Evolutionary conservation across 2,113 vertebrate genomes (phyloP), one percentile per base, ranked within the genome.

Genomic region (Rhea americana): DNA sequence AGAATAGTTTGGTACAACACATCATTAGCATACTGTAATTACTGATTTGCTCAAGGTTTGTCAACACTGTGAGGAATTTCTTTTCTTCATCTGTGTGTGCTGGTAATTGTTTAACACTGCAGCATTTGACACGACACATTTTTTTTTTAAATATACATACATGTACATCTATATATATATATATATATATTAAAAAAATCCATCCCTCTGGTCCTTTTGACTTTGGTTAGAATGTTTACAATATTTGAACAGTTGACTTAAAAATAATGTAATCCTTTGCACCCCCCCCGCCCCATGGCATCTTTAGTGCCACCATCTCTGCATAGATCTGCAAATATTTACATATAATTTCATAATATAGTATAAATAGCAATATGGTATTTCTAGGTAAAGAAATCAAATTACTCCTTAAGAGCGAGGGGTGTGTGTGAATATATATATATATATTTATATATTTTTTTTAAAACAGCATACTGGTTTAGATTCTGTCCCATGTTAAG

Each of bases 201-300:
- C 51, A 50, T 92, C 76, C 89, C 62, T 92, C 71, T 84, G 92
- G 66, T 76, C 74, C 82, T 96, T 89, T 85, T 90, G 93, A 93
- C 96, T 98, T 97, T 91, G 96, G 93, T 97, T 97, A 89, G 84
- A 90, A 93, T 32, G 85, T 93, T 94, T 80, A 89, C 74, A 90
- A 85, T 85, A 83, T 93, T 93, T 92, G 68, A 90, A 61, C 79
- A 86, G 91, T 91, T 93, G 88, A 53, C 93, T 97, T 97, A 90
- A 96, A 87, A 97, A 85, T 90, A 81, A 71, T 90, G 47, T 63
- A 55, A 85, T 93, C 55, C 43, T 83, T 84, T 90, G 83, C 80
- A 80, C 84, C 85, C 84, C 82, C 43, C 85, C 68, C 0, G 19
- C 39, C 85, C 68, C 0, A 16, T 96, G 95, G 94, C 91, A 94